These are phyloP conservation scores for Lydus trimaculatus DNA, from an alignment of 2,888 invertebrate species.

Conservation along the genomic window DNA sequence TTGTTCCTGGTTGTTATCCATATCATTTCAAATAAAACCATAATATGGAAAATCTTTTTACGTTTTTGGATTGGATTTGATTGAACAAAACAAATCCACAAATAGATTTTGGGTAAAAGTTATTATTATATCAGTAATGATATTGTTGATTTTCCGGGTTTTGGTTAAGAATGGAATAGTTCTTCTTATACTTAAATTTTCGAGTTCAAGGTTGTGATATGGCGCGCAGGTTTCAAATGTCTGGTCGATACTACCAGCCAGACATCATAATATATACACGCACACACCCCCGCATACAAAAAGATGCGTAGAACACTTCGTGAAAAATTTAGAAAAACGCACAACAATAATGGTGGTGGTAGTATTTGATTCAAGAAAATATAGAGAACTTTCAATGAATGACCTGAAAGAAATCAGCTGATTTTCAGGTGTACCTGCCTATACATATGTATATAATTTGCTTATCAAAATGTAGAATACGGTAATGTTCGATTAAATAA, in stretches of 20 bases:
- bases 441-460: no score
- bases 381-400: background rate
- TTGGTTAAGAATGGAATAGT: background rate
- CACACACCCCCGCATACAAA: background rate
- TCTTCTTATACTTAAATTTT: background rate
- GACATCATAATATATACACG: background rate
- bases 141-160: background rate
- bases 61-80: no score
- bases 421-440: no score
- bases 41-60: no score
- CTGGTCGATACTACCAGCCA: conserved; percentile 1
- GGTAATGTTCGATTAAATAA: background rate
- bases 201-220: conserved; percentile 4
- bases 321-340: background rate
- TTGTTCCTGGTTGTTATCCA: no score
- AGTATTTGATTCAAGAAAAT: background rate
- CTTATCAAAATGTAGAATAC: background rate
- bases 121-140: background rate
- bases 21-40: no score
- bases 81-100: no score
- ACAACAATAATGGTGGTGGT: background rate
- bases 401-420: background rate
- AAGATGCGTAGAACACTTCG: background rate
- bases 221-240: background rate
- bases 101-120: no score